Evolutionary conservation across 2,113 vertebrate species (phyloP).

Genomic region (Pteronura brasiliensis): DNA sequence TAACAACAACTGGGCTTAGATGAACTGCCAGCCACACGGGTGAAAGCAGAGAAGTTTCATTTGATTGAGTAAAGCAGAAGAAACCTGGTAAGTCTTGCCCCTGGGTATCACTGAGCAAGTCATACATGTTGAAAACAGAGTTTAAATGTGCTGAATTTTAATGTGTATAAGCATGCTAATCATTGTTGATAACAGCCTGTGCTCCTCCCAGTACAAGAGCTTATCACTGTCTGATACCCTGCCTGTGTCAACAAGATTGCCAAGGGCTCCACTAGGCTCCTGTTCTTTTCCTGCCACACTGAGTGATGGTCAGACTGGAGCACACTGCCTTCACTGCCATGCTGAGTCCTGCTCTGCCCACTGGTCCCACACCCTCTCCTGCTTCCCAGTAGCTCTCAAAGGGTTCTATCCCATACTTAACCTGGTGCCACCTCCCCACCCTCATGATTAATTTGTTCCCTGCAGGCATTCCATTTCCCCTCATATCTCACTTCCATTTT

Average conservation of each 20-base stretch:
- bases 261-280: not conserved
- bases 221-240: not conserved
- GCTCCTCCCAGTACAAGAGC: not conserved
- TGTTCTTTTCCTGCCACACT: not conserved
- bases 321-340: rapidly evolving
- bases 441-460: not conserved
- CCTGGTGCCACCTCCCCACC: not conserved
- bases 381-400: not conserved
- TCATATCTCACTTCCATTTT: not conserved
- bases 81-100: not conserved
- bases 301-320: not conserved
- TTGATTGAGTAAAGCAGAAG: not conserved
- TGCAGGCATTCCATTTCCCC: not conserved
- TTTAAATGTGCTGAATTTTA: not conserved
- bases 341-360: not conserved
- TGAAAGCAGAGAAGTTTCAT: not conserved
- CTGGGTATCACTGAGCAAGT: not conserved
- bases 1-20: rapidly evolving
- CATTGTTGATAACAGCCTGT: not conserved
- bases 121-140: not conserved
- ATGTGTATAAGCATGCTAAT: not conserved
- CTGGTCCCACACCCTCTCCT: not conserved
- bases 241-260: not conserved
- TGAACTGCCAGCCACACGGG: not conserved
- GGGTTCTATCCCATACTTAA: not conserved